phyloP scores from a whole-genome alignment of 2,888 invertebrate species.

The Acanthoscelides obtectus region DNA sequence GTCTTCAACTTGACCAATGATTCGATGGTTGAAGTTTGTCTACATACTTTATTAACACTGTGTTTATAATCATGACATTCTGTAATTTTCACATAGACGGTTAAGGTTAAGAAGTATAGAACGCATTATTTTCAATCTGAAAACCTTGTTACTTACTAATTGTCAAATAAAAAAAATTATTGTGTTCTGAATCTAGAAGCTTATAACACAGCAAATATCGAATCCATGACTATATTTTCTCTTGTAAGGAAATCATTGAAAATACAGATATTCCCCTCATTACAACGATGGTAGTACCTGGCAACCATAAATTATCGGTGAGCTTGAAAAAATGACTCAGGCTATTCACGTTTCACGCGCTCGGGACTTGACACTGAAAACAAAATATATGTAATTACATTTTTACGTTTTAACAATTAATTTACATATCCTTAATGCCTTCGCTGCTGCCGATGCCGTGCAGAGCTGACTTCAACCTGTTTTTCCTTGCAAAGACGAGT shows the following conservation, averaged over 20 bases:
- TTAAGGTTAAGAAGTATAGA: too few species aligned
- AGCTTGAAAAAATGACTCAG: not conserved
- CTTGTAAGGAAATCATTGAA: not conserved
- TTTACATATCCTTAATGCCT: not conserved
- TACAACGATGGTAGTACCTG: not conserved
- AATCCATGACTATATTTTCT: too few species aligned
- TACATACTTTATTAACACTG: too few species aligned
- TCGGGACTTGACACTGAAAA: not conserved
- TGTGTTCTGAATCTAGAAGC: too few species aligned
- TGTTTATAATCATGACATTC: too few species aligned
- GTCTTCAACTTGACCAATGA: too few species aligned
- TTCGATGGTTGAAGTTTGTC: too few species aligned
- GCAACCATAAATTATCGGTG: not conserved
- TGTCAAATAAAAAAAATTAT: too few species aligned
- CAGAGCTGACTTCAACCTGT: not conserved
- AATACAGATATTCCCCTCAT: not conserved
- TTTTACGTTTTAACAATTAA: not conserved
- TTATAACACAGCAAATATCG: too few species aligned
- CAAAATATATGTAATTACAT: not conserved
- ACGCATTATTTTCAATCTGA: too few species aligned
- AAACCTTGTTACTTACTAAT: too few species aligned
- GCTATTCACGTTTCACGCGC: not conserved
- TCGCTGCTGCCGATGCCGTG: not conserved
- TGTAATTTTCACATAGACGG: too few species aligned
- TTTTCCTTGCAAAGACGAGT: not conserved